A percentile compares a stretch with the other conserved stretches of the same genome.
These are phyloP conservation scores for Molanna angustata DNA, from an alignment of 2,888 invertebrate species.

Conservation along the genomic window DNA sequence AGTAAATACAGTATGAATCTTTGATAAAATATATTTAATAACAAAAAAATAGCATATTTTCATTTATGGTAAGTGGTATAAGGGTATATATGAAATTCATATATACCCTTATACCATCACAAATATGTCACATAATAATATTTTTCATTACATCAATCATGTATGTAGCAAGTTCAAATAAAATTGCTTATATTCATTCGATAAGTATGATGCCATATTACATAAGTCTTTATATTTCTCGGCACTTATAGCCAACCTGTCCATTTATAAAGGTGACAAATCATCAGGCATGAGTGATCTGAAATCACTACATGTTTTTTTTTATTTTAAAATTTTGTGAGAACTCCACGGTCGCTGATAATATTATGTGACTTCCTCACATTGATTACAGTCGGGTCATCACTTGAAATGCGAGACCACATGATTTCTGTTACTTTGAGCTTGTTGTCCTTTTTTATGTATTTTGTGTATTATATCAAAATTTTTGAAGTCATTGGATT, in stretches of 20 bases:
- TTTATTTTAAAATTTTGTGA: not conserved
- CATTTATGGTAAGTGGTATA: not conserved
- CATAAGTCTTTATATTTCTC: not conserved
- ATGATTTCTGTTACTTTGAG: slow-evolving; percentile 4
- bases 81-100: not conserved
- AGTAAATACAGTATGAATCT: not conserved
- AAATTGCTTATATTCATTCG: not conserved
- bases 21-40: not conserved
- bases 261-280: not conserved
- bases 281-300: not conserved
- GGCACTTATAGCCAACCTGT: not conserved
- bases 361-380: slow-evolving; percentile 3
- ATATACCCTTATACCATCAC: not conserved
- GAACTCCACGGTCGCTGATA: slow-evolving; percentile 3
- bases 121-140: not conserved
- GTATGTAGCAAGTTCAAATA: not conserved
- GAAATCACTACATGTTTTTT: not conserved
- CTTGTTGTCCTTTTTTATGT: not conserved
- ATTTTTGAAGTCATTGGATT: slow-evolving; percentile 1
- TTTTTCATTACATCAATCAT: not conserved
- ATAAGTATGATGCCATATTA: not conserved
- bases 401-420: not conserved
- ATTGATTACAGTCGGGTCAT: not conserved
- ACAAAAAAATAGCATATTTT: too few relatives aligned
- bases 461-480: not conserved